These are phyloP conservation scores for Acronicta leporina DNA, from an alignment of 2,888 invertebrate species.

Conservation along the genomic window DNA sequence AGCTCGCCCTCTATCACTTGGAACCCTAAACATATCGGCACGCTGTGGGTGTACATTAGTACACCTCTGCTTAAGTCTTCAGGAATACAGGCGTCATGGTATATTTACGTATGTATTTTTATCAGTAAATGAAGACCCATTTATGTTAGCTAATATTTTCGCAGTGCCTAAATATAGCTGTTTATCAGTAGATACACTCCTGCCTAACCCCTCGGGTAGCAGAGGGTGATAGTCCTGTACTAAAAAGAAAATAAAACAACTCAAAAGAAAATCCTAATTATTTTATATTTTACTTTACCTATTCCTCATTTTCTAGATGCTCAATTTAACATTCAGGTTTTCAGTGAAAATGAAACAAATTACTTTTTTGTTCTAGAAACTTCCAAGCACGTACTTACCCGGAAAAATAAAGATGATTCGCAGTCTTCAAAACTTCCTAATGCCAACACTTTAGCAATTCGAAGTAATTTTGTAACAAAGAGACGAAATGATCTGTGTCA, in stretches of 20 bases:
- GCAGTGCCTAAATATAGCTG: too few relatives aligned
- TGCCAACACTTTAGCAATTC: conserved; percentile 25
- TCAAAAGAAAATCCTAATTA: background rate
- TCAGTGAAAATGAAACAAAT: conserved; percentile 36
- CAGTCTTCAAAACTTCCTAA: conserved; percentile 45
- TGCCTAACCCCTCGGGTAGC: too few relatives aligned
- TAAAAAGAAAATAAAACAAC: background rate
- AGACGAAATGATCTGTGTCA: conserved; percentile 55
- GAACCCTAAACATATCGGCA: too few relatives aligned
- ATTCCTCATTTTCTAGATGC: conserved; percentile 9
- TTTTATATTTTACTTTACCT: conserved; percentile 6
- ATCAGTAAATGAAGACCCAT: too few relatives aligned
- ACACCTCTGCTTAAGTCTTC: too few relatives aligned
- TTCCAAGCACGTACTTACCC: conserved; percentile 38
- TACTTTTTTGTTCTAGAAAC: conserved; percentile 36
- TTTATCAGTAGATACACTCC: too few relatives aligned
- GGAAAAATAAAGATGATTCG: conserved; percentile 39
- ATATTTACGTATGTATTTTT: too few relatives aligned
- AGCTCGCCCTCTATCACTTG: too few relatives aligned
- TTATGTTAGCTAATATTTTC: too few relatives aligned
- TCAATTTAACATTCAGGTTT: conserved; percentile 28
- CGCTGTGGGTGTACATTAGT: too few relatives aligned
- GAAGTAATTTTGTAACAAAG: conserved; percentile 35
- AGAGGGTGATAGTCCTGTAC: too few relatives aligned
- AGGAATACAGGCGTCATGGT: too few relatives aligned